Base-by-base conservation (phyloP, 2,113 vertebrate genomes). In the Lipotes vexillifer region DNA sequence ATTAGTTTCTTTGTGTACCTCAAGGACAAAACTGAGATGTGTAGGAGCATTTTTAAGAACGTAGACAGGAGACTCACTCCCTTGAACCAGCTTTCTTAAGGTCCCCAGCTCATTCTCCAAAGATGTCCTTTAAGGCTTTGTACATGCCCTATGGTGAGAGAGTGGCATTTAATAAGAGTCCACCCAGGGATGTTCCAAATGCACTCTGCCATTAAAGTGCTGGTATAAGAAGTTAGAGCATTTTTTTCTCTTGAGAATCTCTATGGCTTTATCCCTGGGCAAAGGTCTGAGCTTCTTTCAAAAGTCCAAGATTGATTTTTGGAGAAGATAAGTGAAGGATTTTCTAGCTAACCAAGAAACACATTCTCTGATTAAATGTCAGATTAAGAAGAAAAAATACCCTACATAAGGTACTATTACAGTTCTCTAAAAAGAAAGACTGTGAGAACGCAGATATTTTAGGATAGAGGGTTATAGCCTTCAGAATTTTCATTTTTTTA, bases 231-330 rank as follows among this genome's bases (percentile, higher is more conserved):
- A 23, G 38, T 46, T 21, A 31, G 63, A 57, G 2, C 1, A 38
- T 65, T 66, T 90, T 90, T 95, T 29, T 87, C 21, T 49, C 77
- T 17, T n/a, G n/a, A 57, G 12, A 85, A 17, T 78, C 38, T 57
- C 80, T 49, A 38, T 89, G 75, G 29, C 38, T 72, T 96, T 68
- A 84, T 91, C 25, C 41, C 65, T 94, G 23, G 61, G 59, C 3
- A 63, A 52, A 95, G 68, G 29, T 69, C 29, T 95, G 75, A 77
- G 44, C 17, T 90, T 90, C 65, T 77, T 96, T 90, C 61, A 63
- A 94, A 96, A 97, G 36, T 31, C 92, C 38, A 72, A 66, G 75
- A 96, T 41, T 94, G 86, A 95, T 86, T 97, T 98, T 96, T 71
- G 46, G 18, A 86, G 27, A 94, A 72, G 23, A 27, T 59, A 61